Evolutionary conservation across 2,888 invertebrate genomes (phyloP), one percentile per base, ranked within the genome.

Genomic region (Anodontia alba): DNA sequence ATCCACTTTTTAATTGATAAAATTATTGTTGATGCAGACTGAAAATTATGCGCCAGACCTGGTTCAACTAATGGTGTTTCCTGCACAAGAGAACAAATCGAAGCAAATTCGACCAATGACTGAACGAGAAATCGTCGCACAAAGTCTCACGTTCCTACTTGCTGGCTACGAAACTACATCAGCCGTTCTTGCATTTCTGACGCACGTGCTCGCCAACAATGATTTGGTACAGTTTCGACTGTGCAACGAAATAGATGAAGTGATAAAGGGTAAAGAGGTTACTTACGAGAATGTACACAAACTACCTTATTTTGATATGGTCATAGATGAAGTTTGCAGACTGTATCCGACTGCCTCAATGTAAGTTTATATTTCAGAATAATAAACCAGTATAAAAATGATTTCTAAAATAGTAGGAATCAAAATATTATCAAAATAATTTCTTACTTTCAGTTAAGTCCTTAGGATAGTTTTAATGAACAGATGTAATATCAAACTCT

Each of bases 111-210:
- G 31, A 26, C 79, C 86, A 29, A 86, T 92, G 90, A 85, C 89
- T 1, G 91, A 91, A 67, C 80, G 91, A 26, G 93, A 93, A 83
- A 91, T 93, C 23, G 90, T 93, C 66, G 91, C 91, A 0, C 93
- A 93, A 80, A 90, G 92, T 72, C 82, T 95, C 90, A 94, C 95
- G 0, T 95, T 95, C 86, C 90, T 95, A 73, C 89, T 95, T 76
- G 95, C 95, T 42, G 95, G 95, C 1, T 96, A 95, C 87, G 96
- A 96, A 90, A 96, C 96, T 0, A 95, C 95, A 3, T 95, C 95
- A 29, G 94, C 95, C 12, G 94, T 95, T 10, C 90, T 96, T 49
- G 94, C 94, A 3, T 95, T 94, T 89, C 92, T 94, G 31, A 91
- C 94, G 43, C 95, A 95, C 88, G 91, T 94, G 10, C 90, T 95